Evolutionary conservation across 1,140 invertebrate genomes (phyloP).

Genomic region (Drosophila pallidifrons): DNA sequence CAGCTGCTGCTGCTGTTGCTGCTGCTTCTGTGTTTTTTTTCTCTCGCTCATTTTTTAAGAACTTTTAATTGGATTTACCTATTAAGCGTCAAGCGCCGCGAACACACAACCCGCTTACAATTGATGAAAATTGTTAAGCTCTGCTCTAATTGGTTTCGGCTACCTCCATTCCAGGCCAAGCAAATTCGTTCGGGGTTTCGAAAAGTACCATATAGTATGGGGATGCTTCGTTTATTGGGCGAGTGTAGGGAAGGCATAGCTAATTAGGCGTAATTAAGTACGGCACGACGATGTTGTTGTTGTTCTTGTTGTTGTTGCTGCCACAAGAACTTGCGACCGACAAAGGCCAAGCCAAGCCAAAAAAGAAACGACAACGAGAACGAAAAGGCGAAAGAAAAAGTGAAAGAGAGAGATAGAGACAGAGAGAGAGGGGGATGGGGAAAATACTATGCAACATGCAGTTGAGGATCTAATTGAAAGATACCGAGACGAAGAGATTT

Average conservation of each 20-base stretch:
- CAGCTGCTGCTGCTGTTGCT: slow-evolving; percentile 16
- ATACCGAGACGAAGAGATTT: slow-evolving; percentile 9
- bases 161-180: slow-evolving; percentile 37
- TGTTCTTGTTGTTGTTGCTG: not conserved
- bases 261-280: slow-evolving; percentile 64
- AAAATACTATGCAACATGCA: not conserved
- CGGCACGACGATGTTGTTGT: slow-evolving; percentile 27
- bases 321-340: slow-evolving; percentile 28
- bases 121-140: slow-evolving; percentile 67
- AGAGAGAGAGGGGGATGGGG: not conserved
- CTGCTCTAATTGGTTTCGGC: slow-evolving; percentile 59
- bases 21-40: slow-evolving; percentile 20
- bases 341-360: slow-evolving; percentile 30
- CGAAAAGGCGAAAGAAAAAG: not conserved
- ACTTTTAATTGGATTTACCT: slow-evolving; percentile 66
- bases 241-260: slow-evolving; percentile 29
- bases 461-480: slow-evolving; percentile 35
- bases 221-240: not conserved
- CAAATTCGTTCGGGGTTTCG: not conserved
- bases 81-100: slow-evolving; percentile 51
- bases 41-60: slow-evolving; percentile 37
- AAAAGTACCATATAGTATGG: not conserved
- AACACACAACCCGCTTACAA: slow-evolving; percentile 48
- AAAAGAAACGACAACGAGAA: not conserved
- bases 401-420: not conserved